A percentile compares a stretch with the other conserved stretches of the same genome.
Conservation (phyloP, 2,113 vertebrate genomes). For the Ancistrus triradiatus region DNA sequence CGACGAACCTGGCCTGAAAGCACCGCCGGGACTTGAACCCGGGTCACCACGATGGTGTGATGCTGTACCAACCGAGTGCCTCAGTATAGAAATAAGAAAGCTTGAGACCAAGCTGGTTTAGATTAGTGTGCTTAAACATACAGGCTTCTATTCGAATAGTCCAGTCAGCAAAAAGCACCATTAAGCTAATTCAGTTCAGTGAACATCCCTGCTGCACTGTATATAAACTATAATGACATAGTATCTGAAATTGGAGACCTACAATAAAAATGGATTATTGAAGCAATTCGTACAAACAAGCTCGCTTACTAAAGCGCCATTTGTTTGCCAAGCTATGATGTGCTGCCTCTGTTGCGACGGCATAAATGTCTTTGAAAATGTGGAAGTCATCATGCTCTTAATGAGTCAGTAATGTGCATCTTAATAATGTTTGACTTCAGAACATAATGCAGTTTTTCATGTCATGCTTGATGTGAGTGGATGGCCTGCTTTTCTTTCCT, state of each 20-base stretch:
- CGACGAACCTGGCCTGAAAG: no score
- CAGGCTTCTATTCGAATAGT: no score
- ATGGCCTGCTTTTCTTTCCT: constrained; percentile 30
- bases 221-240: not conserved
- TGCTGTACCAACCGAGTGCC: no score
- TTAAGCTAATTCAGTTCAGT: not conserved
- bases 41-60: no score
- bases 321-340: constrained; percentile 26
- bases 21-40: no score
- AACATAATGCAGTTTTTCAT: constrained; percentile 49
- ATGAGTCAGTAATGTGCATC: constrained; percentile 45
- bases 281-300: constrained; percentile 1
- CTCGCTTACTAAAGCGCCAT: constrained; percentile 5
- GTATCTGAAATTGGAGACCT: not conserved
- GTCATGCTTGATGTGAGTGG: constrained; percentile 6
- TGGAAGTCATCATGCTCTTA: constrained; percentile 23
- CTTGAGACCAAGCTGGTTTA: no score
- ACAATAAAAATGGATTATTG: constrained; percentile 9
- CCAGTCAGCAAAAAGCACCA: not conserved
- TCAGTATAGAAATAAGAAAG: no score
- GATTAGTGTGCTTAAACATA: no score
- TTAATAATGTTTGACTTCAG: constrained; percentile 59
- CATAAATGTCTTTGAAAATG: constrained; percentile 1
- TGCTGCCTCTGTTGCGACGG: not conserved
- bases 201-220: not conserved